Evolutionary conservation across 2,888 invertebrate genomes (phyloP).

Genomic region (Drosophila siamana): DNA sequence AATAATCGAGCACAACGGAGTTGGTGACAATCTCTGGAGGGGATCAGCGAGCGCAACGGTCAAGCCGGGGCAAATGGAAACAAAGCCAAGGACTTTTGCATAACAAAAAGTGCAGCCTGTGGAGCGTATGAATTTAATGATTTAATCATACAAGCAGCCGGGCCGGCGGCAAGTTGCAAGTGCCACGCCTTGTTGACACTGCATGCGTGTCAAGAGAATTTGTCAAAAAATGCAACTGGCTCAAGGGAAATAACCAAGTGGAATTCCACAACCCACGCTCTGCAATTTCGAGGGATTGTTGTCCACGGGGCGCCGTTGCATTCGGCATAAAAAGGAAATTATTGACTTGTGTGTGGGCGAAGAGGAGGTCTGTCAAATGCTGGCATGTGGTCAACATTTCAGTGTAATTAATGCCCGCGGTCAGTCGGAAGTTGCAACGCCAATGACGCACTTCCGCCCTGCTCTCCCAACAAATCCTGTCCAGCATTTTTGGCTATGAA

Average conservation of each 20-base stretch:
- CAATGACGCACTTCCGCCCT: slow-evolving; percentile 61
- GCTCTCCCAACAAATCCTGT: slow-evolving; percentile 5
- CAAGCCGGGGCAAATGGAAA: slow-evolving; percentile 66
- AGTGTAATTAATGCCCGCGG: slow-evolving; percentile 85
- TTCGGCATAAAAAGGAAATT: slow-evolving; percentile 45
- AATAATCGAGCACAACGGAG: slow-evolving; percentile 67
- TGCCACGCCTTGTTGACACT: slow-evolving; percentile 79
- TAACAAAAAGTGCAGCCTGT: slow-evolving; percentile 77
- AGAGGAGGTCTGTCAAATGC: slow-evolving; percentile 76
- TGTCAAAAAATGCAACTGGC: slow-evolving; percentile 80
- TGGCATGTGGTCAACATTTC: slow-evolving; percentile 85
- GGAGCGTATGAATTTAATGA: slow-evolving; percentile 85
- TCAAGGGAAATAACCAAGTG: slow-evolving; percentile 76
- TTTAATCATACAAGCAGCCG: slow-evolving; percentile 75
- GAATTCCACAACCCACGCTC: slow-evolving; percentile 36
- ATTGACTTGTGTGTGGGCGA: slow-evolving; percentile 60
- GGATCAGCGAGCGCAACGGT: slow-evolving; percentile 61
- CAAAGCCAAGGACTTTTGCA: slow-evolving; percentile 64
- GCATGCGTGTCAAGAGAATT: slow-evolving; percentile 79
- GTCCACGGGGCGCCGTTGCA: slow-evolving; percentile 56
- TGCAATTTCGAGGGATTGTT: slow-evolving; percentile 6
- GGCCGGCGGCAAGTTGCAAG: slow-evolving; percentile 37
- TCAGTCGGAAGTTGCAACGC: slow-evolving; percentile 72
- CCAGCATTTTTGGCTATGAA: slow-evolving; percentile 43
- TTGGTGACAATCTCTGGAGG: slow-evolving; percentile 68